phyloP scores from a whole-genome alignment of 2,113 vertebrate genomes.

The Leuciscus idus region DNA sequence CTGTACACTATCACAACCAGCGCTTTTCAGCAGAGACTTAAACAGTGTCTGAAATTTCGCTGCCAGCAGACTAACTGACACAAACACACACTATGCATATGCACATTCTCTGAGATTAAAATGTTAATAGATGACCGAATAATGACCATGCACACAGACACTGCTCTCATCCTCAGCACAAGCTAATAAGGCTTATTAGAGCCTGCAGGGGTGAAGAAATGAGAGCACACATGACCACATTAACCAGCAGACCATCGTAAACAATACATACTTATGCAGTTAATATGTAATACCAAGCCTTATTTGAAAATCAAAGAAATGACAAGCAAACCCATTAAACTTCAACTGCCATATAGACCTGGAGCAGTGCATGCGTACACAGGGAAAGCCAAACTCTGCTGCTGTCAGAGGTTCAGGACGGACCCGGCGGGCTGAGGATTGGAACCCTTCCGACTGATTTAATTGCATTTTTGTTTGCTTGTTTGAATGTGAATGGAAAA shows the following conservation, averaged over 20 bases:
- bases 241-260: conserved; percentile 24
- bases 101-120: conserved; percentile 6
- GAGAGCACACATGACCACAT: neutral
- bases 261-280: neutral
- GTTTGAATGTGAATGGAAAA: neutral
- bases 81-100: conserved; percentile 28
- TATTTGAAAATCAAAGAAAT: neutral
- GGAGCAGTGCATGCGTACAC: neutral
- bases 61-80: conserved; percentile 51
- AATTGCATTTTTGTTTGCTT: conserved; percentile 17
- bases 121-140: neutral
- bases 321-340: neutral
- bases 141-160: conserved; percentile 7
- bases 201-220: neutral
- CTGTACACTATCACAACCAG: conserved; percentile 73
- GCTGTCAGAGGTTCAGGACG: conserved; percentile 3
- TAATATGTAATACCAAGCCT: conserved; percentile 8
- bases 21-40: conserved; percentile 74
- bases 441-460: conserved; percentile 10
- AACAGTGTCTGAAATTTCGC: conserved; percentile 61
- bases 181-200: neutral
- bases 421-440: neutral
- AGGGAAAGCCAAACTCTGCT: neutral
- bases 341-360: neutral
- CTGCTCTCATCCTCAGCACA: conserved; percentile 6